Base-by-base conservation (phyloP, 2,113 vertebrate species). In the Gobius niger region DNA sequence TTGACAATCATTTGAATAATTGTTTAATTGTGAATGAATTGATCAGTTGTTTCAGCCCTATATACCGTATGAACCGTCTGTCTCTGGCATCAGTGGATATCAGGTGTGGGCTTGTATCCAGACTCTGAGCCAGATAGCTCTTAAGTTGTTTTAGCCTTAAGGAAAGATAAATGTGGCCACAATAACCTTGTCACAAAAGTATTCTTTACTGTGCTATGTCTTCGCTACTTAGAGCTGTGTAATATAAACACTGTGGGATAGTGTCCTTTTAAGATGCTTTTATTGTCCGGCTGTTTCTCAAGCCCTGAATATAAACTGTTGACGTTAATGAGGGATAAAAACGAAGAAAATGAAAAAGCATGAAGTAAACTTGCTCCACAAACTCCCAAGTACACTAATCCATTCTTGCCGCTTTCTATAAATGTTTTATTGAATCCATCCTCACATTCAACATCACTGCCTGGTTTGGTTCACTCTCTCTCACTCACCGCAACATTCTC, bases 271-370 rank as follows among this genome's bases (percentile, higher is more conserved):
- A 91, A 87, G 80, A 73, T 57, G 72, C 86, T 90, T 93, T 92
- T 92, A 91, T 92, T 92, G 92, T 90, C 91, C 88, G 91, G 88
- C 87, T 92, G 90, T 83, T 89, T 66, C 81, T 63, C 70, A 80
- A 81, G 61, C 65, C 51, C 78, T 89, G 77, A 84, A 89, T 85
- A 75, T 86, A 84, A 84, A 89, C 82, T 84, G 83, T 83, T 78
- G 70, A 85, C 74, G 63, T 66, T 57, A 69, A 72, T 78, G 70
- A 82, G 70, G 49, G 67, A 82, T 70, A 72, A 68, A 65, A 54
- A 69, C 59, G 8, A 8, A 59, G 72, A 75, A 63, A 75, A 75
- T 65, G 40, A 19, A 16, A 44, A 49, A 57, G 60, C 24, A 34
- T 34, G 24, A 34, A 34, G 24, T 34, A 34, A 34, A 34, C 24